These are phyloP conservation scores for Cercocebus atys DNA, from an alignment of 2,113 vertebrate species.

Conservation along the genomic window DNA sequence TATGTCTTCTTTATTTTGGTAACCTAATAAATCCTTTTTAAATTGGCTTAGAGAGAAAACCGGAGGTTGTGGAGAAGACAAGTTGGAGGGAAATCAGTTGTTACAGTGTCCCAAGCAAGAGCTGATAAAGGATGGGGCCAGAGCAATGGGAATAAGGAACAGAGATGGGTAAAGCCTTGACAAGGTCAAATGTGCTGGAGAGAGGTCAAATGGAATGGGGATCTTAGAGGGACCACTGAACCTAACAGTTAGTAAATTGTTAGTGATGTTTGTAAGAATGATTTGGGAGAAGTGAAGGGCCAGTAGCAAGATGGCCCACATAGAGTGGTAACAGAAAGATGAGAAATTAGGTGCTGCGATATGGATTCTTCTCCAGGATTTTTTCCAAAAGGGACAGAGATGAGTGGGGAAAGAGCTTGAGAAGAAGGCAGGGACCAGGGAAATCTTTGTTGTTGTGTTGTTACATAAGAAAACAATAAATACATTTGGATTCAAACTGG, in stretches of 20 bases:
- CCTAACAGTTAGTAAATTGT: background rate
- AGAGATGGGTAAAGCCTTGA: background rate
- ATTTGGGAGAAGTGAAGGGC: background rate
- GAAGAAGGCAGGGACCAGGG: background rate
- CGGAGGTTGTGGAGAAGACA: background rate
- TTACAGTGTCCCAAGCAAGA: background rate
- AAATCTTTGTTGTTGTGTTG: background rate
- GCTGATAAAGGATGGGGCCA: background rate
- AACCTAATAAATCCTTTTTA: background rate
- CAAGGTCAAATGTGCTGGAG: background rate
- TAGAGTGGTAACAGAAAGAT: background rate
- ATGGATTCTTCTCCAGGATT: background rate
- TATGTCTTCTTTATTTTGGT: background rate
- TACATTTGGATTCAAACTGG: background rate
- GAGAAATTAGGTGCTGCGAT: background rate
- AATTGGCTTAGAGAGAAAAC: constrained; percentile 15
- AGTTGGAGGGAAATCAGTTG: background rate
- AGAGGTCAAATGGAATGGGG: background rate
- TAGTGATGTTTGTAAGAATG: background rate
- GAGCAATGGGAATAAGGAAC: background rate
- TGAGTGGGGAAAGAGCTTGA: background rate
- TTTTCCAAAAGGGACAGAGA: background rate
- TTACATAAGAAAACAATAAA: background rate
- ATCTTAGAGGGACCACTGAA: background rate
- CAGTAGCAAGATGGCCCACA: background rate